These are phyloP conservation scores for Agapostemon virescens DNA, from an alignment of 2,888 invertebrate species.

Conservation along the genomic window DNA sequence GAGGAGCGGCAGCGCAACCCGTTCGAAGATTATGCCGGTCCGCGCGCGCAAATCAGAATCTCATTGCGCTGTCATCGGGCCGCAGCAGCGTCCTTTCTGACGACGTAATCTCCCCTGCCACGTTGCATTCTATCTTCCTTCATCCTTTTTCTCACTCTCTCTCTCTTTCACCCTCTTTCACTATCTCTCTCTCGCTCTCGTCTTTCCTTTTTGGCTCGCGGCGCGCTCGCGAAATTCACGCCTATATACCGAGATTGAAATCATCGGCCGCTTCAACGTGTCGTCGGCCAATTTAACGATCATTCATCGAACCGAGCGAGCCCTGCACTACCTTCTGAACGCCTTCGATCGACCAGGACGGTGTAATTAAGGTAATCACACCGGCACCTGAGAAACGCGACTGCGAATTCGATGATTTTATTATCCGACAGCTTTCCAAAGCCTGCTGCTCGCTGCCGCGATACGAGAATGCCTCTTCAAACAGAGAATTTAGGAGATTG, in stretches of 20 bases:
- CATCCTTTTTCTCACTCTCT: constrained; percentile 12
- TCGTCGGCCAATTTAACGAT: constrained; percentile 67
- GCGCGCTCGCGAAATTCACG: constrained; percentile 45
- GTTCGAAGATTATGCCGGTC: constrained; percentile 64
- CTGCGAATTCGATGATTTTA: background rate
- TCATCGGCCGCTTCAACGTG: constrained; percentile 58
- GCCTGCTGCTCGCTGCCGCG: too few relatives aligned
- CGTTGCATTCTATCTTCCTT: constrained; percentile 53
- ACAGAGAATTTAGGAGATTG: too few relatives aligned
- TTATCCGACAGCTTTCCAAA: background rate
- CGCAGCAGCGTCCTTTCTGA: constrained; percentile 54
- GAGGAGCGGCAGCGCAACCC: constrained; percentile 41
- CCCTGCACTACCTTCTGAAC: background rate
- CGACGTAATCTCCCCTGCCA: constrained; percentile 62
- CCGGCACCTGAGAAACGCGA: background rate
- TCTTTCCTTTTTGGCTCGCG: background rate
- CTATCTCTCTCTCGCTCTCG: background rate
- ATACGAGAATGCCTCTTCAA: background rate
- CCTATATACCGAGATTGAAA: constrained; percentile 30
- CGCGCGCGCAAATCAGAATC: constrained; percentile 68
- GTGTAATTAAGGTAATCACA: constrained; percentile 35
- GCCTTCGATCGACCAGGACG: constrained; percentile 1
- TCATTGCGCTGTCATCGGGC: constrained; percentile 71
- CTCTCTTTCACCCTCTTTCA: background rate
- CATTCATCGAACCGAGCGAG: constrained; percentile 45